A percentile compares a stretch with the other conserved stretches of the same genome.
These are phyloP conservation scores for Tupaia chinensis DNA, from an alignment of 2,113 vertebrate species.

Conservation along the genomic window DNA sequence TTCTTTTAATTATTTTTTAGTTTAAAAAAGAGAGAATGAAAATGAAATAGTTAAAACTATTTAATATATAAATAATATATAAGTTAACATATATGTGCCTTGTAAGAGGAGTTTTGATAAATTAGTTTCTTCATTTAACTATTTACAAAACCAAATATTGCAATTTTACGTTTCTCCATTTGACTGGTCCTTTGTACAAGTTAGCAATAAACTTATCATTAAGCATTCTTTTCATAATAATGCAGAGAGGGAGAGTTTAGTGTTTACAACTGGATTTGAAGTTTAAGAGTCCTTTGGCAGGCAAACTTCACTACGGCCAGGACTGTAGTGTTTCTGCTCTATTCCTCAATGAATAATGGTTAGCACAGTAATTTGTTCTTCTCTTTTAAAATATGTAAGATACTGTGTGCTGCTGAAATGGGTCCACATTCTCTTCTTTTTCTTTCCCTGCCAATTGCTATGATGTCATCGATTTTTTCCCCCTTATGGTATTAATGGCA, in stretches of 20 bases:
- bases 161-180: background rate
- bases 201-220: background rate
- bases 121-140: background rate
- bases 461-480: accelerated
- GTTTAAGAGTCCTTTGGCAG: background rate
- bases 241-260: background rate
- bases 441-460: background rate
- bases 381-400: background rate
- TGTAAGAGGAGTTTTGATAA: slow-evolving; percentile 25
- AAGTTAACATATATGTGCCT: background rate
- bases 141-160: slow-evolving; percentile 10
- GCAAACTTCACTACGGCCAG: background rate
- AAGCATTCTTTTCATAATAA: background rate
- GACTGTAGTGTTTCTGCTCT: background rate
- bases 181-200: background rate
- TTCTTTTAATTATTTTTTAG: too few species aligned
- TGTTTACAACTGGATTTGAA: background rate
- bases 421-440: background rate
- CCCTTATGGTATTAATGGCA: too few species aligned
- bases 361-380: background rate
- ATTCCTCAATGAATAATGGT: background rate
- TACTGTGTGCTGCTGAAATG: background rate
- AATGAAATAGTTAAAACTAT: background rate
- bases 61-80: background rate
- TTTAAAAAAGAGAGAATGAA: slow-evolving; percentile 12